Evolutionary conservation across 2,888 invertebrate genomes (phyloP).

Genomic region (Micoletzkya japonica): DNA sequence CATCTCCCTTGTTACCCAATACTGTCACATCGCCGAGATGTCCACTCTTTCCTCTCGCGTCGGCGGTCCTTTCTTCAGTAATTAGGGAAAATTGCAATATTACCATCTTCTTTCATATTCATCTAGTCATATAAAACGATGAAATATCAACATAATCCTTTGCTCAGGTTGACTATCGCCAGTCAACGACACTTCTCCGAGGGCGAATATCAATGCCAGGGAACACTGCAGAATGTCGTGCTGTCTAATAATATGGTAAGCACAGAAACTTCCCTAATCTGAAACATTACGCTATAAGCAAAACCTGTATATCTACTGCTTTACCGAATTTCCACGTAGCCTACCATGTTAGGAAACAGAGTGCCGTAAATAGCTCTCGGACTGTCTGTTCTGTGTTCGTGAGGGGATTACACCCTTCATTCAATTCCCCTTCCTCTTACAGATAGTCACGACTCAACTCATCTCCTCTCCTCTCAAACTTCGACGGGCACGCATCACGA

Average conservation of each 20-base stretch:
- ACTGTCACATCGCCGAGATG: neutral
- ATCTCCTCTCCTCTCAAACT: slow-evolving; percentile 57
- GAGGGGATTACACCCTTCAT: neutral
- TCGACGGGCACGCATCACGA: slow-evolving; percentile 54
- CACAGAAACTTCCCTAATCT: neutral
- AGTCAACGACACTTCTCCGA: slow-evolving; percentile 40
- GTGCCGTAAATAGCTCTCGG: neutral
- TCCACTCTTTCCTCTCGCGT: neutral
- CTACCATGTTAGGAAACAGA: too few species aligned
- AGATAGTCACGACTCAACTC: slow-evolving; percentile 41
- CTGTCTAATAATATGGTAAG: slow-evolving; percentile 45
- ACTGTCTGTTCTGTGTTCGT: neutral
- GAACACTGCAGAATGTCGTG: slow-evolving; percentile 45
- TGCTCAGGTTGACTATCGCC: slow-evolving; percentile 38
- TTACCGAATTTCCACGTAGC: too few species aligned
- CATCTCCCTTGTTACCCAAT: neutral
- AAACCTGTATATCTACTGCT: too few species aligned
- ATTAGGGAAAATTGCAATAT: neutral
- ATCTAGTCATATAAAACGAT: neutral
- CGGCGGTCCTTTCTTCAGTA: neutral
- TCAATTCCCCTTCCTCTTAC: too few species aligned
- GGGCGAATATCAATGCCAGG: slow-evolving; percentile 59
- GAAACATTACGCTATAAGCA: too few species aligned
- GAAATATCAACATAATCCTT: slow-evolving; percentile 25
- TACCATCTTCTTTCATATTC: neutral